phyloP scores from a whole-genome alignment of 2,888 invertebrate species.

The Timema cristinae region DNA sequence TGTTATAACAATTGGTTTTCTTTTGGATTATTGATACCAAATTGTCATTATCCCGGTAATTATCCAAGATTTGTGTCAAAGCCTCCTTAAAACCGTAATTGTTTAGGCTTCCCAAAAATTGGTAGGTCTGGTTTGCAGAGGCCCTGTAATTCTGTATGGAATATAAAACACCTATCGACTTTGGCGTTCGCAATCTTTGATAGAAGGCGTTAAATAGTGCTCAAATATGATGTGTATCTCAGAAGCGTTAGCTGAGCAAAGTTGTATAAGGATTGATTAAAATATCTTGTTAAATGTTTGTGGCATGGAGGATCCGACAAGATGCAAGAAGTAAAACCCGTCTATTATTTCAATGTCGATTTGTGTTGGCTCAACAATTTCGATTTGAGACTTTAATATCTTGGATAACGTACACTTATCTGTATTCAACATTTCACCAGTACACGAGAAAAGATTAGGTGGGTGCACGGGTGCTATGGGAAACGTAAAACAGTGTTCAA shows the following conservation, averaged over 20 bases:
- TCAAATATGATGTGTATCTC: slow-evolving; percentile 38
- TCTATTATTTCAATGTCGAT: slow-evolving; percentile 36
- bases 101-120: slow-evolving; percentile 37
- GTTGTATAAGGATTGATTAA: slow-evolving; percentile 37
- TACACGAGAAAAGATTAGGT: background rate
- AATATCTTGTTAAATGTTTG: slow-evolving; percentile 38
- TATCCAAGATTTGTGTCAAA: slow-evolving; percentile 36
- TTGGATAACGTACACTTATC: slow-evolving; percentile 32
- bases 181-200: slow-evolving; percentile 22
- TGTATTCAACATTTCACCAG: slow-evolving; percentile 26
- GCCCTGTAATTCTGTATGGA: slow-evolving; percentile 17
- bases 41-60: slow-evolving; percentile 34
- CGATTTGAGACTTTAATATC: slow-evolving; percentile 19
- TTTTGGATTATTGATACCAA: slow-evolving; percentile 12
- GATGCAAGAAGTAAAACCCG: slow-evolving; percentile 36
- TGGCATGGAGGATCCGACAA: slow-evolving; percentile 35
- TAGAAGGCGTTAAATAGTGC: slow-evolving; percentile 33
- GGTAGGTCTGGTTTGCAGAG: slow-evolving; percentile 32
- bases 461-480: slow-evolving; percentile 20
- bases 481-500: slow-evolving; percentile 37
- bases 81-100: slow-evolving; percentile 39
- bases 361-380: slow-evolving; percentile 20
- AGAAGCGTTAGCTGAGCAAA: slow-evolving; percentile 34
- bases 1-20: background rate
- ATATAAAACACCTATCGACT: slow-evolving; percentile 19